phyloP scores from a whole-genome alignment of 2,888 invertebrate genomes.

The Panopea generosa region DNA sequence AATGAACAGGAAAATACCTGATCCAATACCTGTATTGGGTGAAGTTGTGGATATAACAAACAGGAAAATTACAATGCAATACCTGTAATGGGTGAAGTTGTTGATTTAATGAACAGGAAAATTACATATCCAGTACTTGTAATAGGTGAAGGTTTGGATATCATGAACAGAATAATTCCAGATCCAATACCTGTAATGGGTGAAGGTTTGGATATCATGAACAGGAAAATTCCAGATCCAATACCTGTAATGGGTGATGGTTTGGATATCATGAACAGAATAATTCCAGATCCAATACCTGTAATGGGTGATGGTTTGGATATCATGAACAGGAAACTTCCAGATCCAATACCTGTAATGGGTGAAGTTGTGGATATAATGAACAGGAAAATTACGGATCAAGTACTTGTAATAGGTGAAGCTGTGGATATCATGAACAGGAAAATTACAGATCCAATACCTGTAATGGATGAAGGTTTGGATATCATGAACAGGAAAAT shows the following conservation, averaged over 20 bases:
- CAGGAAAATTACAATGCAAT: not conserved
- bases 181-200: no score
- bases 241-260: not conserved
- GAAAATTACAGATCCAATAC: slow-evolving; percentile 87
- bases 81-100: no score
- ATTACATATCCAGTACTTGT: slow-evolving; percentile 88
- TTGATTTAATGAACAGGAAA: no score
- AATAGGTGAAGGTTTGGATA: slow-evolving; percentile 24
- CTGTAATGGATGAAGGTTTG: slow-evolving; percentile 78
- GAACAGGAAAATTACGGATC: no score
- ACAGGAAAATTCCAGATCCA: not conserved
- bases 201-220: no score
- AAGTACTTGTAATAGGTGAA: no score
- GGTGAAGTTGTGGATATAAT: no score
- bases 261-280: not conserved
- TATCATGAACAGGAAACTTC: slow-evolving; percentile 87
- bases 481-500: not conserved
- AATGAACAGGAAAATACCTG: not conserved
- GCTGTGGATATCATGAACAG: slow-evolving; percentile 87
- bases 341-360: no score
- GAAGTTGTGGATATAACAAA: not conserved
- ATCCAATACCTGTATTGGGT: not conserved
- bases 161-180: not conserved
- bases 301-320: slow-evolving; percentile 86
- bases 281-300: no score